phyloP scores from a whole-genome alignment of 2,113 vertebrate species.

The Phodopus roborovskii region DNA sequence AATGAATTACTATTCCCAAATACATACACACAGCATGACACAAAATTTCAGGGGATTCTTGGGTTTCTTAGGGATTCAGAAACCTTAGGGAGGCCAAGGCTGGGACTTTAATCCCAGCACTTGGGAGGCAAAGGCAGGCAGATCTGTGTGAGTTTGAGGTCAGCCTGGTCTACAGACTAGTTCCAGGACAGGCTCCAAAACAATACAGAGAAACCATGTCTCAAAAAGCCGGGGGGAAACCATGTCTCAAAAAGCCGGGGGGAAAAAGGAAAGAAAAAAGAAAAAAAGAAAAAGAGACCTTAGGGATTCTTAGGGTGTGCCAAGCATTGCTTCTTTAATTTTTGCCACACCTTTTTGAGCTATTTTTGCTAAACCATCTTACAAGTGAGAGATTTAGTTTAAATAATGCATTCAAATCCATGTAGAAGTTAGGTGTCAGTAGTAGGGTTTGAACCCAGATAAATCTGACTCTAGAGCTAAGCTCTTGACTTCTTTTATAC shows the following conservation, averaged over 20 bases:
- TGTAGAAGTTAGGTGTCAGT: not conserved
- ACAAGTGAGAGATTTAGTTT: not conserved
- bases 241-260: too few relatives aligned
- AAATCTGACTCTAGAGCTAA: not conserved
- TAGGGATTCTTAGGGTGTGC: not conserved
- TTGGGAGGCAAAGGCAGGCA: too few relatives aligned
- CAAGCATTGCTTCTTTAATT: not conserved
- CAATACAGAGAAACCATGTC: too few relatives aligned
- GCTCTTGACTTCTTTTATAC: not conserved
- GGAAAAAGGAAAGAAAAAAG: too few relatives aligned
- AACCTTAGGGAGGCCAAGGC: not conserved
- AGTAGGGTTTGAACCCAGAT: slow-evolving; percentile 2
- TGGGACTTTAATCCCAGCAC: too few relatives aligned
- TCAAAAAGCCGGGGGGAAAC: too few relatives aligned
- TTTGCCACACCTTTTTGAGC: not conserved
- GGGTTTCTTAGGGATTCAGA: not conserved
- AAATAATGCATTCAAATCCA: not conserved
- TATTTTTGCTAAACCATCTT: not conserved
- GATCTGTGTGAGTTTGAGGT: too few relatives aligned
- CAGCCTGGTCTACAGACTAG: too few relatives aligned
- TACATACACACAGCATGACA: not conserved
- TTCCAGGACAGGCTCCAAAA: too few relatives aligned
- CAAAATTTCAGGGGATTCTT: slow-evolving; percentile 10
- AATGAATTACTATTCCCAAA: not conserved
- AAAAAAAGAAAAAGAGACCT: not conserved